Percentiles rank a stretch among this genome's conserved stretches.
These are phyloP conservation scores for Pardosa pseudoannulata DNA, from an alignment of 2,888 invertebrate genomes.

Conservation along the genomic window DNA sequence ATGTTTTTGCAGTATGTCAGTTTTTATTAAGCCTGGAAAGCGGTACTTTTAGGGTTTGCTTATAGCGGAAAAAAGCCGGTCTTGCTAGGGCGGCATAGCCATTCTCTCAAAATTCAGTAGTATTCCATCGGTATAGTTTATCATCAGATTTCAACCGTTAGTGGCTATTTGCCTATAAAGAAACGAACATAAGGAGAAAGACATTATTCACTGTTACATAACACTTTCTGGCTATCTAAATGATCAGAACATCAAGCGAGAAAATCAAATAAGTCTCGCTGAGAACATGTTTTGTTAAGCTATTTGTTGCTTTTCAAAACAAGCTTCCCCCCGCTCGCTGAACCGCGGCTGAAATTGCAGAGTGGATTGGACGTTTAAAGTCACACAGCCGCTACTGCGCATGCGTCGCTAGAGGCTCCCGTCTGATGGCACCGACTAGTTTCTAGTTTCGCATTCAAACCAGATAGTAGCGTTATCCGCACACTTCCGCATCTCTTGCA, in stretches of 20 bases:
- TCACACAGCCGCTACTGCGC: neutral
- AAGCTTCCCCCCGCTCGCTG: neutral
- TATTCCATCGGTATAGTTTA: too few species aligned
- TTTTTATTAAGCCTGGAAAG: too few species aligned
- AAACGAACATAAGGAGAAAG: too few species aligned
- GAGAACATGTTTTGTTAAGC: neutral
- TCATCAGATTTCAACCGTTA: too few species aligned
- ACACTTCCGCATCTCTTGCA: neutral
- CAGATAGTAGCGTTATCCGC: neutral
- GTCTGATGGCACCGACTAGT: neutral
- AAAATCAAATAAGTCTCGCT: too few species aligned
- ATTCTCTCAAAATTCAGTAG: too few species aligned
- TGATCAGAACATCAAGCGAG: too few species aligned
- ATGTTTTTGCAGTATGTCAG: too few species aligned
- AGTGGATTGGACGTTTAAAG: neutral
- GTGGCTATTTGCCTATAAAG: too few species aligned
- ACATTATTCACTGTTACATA: neutral
- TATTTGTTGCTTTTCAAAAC: neutral
- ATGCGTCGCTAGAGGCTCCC: neutral
- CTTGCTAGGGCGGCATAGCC: too few species aligned
- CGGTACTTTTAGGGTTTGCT: too few species aligned
- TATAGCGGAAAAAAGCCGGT: too few species aligned
- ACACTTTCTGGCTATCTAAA: neutral
- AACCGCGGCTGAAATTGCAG: neutral
- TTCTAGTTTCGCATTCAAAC: constrained; percentile 6